These are phyloP conservation scores for Astreopora myriophthalma DNA, from an alignment of 64 coral and sea anemone genomes.

Conservation along the genomic window DNA sequence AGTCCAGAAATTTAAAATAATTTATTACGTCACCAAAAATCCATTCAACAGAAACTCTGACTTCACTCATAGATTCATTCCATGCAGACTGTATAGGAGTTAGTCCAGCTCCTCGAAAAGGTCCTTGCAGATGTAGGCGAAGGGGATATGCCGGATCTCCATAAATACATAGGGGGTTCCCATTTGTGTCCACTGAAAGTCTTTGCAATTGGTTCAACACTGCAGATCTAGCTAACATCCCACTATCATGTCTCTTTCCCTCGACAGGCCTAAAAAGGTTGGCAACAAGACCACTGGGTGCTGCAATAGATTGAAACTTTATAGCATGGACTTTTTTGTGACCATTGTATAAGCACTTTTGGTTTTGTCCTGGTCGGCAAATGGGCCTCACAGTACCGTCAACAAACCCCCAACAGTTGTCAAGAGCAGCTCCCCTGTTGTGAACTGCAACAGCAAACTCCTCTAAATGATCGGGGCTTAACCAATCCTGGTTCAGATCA, in stretches of 20 bases:
- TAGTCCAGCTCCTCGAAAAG: background rate
- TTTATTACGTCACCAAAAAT: slow-evolving; percentile 6
- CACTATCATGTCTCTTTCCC: background rate
- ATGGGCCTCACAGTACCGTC: slow-evolving; percentile 26
- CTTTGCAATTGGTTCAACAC: background rate
- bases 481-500: too few relatives aligned
- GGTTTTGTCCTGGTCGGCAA: slow-evolving; percentile 1
- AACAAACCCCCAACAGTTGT: slow-evolving; percentile 28
- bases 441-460: background rate
- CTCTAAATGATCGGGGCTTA: too few relatives aligned
- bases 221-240: background rate
- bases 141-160: slow-evolving; percentile 3
- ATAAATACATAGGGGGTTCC: background rate
- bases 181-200: background rate
- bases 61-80: slow-evolving; percentile 24
- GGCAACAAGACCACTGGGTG: background rate
- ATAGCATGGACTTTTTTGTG: background rate
- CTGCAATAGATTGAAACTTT: background rate
- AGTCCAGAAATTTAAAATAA: background rate
- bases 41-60: slow-evolving; percentile 19
- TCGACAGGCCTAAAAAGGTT: background rate
- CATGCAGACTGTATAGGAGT: background rate
- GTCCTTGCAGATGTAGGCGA: background rate
- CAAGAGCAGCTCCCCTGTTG: slow-evolving; percentile 14
- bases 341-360: background rate